phyloP scores from a whole-genome alignment of 2,797 vertebrate species.

The Graptemys geographica region DNA sequence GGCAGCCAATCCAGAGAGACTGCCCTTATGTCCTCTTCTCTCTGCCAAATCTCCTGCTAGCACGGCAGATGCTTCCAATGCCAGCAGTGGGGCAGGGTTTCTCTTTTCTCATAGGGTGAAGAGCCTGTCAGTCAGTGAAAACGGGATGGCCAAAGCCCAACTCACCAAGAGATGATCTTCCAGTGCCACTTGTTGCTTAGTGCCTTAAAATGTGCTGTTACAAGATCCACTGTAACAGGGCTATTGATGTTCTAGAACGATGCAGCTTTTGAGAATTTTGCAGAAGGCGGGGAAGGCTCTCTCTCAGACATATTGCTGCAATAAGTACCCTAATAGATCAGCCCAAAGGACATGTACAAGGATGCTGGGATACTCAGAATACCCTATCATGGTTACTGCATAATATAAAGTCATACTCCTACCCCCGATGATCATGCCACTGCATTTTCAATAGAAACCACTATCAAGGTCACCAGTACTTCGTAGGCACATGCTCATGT shows the following conservation, averaged over 20 bases:
- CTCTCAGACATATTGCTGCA: neutral
- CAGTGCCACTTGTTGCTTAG: neutral
- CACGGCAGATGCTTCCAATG: neutral
- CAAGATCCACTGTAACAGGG: neutral
- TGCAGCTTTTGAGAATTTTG: neutral
- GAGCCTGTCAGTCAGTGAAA: neutral
- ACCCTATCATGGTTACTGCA: neutral
- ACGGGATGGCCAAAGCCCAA: neutral
- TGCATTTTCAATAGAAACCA: neutral
- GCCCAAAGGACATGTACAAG: neutral
- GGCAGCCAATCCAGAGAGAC: neutral
- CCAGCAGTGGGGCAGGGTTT: neutral
- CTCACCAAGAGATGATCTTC: neutral
- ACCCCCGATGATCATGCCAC: neutral
- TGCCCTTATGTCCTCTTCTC: too few species aligned
- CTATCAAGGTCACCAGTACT: neutral
- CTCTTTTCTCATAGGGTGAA: neutral
- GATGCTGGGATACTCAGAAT: neutral
- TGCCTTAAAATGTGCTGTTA: neutral
- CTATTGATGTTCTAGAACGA: neutral
- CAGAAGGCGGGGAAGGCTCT: neutral
- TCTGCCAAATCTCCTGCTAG: neutral
- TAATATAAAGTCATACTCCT: neutral
- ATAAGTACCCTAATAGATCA: neutral
- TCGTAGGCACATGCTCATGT: neutral